A percentile compares a stretch with the other conserved stretches of the same genome.
phyloP scores from a whole-genome alignment of 2,113 vertebrate species.

The Tichodroma muraria region DNA sequence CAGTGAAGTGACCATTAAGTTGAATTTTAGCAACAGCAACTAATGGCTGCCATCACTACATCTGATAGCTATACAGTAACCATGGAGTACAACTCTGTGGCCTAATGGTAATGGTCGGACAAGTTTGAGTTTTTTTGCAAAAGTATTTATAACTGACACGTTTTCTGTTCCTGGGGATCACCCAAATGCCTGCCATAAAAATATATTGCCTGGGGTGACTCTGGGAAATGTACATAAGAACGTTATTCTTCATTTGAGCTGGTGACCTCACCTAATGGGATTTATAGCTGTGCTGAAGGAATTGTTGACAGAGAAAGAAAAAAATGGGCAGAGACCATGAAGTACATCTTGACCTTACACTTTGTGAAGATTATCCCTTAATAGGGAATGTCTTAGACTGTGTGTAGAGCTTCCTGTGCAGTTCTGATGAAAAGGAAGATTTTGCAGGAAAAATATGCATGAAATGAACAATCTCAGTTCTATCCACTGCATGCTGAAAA shows the following conservation, averaged over 20 bases:
- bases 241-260: not conserved
- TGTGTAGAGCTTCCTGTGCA: not conserved
- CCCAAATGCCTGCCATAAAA: not conserved
- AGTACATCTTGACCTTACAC: fast-evolving
- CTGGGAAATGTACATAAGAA: not conserved
- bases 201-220: not conserved
- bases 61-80: not conserved
- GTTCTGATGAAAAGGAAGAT: not conserved
- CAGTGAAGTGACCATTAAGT: not conserved
- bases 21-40: not conserved
- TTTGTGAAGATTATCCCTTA: not conserved
- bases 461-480: not conserved
- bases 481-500: not conserved
- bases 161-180: not conserved
- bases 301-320: not conserved
- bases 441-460: not conserved
- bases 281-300: not conserved
- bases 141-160: not conserved
- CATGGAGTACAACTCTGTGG: not conserved
- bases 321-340: not conserved
- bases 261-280: not conserved
- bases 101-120: not conserved
- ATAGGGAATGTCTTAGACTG: not conserved
- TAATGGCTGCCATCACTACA: not conserved
- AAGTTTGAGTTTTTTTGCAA: not conserved